Evolutionary conservation across 2,113 vertebrate species (phyloP).

Genomic region (Neotragus moschatus): DNA sequence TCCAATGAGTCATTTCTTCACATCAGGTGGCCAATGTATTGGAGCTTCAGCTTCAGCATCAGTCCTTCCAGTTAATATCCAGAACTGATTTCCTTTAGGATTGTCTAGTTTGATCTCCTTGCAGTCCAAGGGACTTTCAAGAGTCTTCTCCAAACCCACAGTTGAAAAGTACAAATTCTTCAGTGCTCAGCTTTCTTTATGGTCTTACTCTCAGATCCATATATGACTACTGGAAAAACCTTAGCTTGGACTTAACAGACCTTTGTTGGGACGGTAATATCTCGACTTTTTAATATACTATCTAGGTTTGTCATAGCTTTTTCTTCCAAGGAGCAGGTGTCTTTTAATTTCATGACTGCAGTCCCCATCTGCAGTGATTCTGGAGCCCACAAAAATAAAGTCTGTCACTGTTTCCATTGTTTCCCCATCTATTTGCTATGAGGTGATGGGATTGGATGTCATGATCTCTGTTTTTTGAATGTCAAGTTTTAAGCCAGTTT

Average conservation of each 20-base stretch:
- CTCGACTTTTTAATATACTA: not conserved
- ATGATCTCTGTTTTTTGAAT: not conserved
- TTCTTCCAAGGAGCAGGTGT: not conserved
- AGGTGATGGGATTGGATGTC: not conserved
- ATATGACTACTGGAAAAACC: not conserved
- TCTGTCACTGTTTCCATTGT: not conserved
- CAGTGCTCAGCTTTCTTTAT: not conserved
- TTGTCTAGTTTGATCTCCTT: not conserved
- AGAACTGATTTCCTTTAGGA: not conserved
- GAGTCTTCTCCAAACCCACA: not conserved
- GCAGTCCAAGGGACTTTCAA: not conserved
- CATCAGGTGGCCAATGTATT: accelerated
- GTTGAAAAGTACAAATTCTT: not conserved
- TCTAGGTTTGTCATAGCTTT: not conserved
- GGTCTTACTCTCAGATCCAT: not conserved
- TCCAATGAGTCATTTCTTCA: not conserved
- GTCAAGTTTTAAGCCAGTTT: not conserved
- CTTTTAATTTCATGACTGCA: not conserved
- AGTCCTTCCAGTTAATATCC: not conserved
- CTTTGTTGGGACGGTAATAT: not conserved
- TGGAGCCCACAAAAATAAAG: not conserved
- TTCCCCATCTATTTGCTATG: not conserved
- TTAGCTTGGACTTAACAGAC: not conserved
- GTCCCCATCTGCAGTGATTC: not conserved
- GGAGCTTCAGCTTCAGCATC: not conserved